Evolutionary conservation across 2,113 vertebrate genomes (phyloP).

Genomic region (Tenrec ecaudatus): DNA sequence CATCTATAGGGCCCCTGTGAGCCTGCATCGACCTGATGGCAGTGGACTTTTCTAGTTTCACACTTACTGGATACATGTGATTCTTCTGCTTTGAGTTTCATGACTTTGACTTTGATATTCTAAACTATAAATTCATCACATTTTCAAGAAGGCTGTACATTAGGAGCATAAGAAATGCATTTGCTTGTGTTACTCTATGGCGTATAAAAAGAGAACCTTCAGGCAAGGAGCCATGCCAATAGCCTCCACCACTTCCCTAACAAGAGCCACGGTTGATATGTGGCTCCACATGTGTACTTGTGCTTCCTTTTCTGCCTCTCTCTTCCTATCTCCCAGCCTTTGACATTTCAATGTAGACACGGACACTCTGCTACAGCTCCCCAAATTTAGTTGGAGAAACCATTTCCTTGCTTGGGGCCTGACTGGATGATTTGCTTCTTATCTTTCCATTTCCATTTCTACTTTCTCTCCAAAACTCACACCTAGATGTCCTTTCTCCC

Average conservation of each 20-base stretch:
- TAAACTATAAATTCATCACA: slow-evolving; percentile 42
- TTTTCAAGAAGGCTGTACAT: background rate
- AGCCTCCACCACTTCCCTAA: background rate
- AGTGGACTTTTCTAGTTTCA: background rate
- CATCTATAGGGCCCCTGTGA: too few species aligned
- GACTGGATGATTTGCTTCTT: slow-evolving; percentile 36
- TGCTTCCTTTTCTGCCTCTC: background rate
- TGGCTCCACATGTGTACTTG: background rate
- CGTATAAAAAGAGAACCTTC: background rate
- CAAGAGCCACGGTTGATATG: background rate
- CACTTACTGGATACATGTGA: background rate
- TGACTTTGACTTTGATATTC: slow-evolving; percentile 36
- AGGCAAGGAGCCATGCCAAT: background rate
- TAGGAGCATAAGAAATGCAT: slow-evolving; percentile 13
- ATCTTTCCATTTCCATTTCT: slow-evolving; percentile 48
- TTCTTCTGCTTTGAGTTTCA: background rate
- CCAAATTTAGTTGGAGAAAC: background rate
- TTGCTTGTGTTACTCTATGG: background rate
- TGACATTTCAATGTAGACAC: slow-evolving; percentile 10
- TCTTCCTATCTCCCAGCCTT: background rate
- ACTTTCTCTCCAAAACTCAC: background rate
- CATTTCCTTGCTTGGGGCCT: background rate
- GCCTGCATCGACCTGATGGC: too few species aligned
- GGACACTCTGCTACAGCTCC: background rate
- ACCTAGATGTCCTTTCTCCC: background rate